These are phyloP conservation scores for Anorthoa munda DNA, from an alignment of 2,888 invertebrate genomes.

Conservation along the genomic window DNA sequence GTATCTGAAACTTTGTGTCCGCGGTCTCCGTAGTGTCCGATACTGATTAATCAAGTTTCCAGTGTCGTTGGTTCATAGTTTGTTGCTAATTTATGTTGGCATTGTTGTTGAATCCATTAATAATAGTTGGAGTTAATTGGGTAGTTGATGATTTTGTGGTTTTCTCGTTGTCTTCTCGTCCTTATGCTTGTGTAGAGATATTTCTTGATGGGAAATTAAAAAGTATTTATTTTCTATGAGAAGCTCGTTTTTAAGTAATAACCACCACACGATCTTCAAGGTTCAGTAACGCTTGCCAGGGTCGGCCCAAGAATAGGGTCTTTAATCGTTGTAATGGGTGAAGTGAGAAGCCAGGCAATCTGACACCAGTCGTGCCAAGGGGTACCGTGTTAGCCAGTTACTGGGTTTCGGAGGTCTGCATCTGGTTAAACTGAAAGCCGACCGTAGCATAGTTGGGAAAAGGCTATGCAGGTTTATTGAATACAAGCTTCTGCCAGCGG, in stretches of 20 bases:
- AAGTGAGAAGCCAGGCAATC: too few relatives aligned
- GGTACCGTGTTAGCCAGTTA: too few relatives aligned
- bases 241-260: not conserved
- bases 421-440: too few relatives aligned
- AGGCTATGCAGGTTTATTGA: too few relatives aligned
- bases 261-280: not conserved
- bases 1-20: conserved; percentile 54
- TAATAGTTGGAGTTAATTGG: conserved; percentile 47
- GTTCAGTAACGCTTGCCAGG: not conserved
- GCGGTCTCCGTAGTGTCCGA: conserved; percentile 48
- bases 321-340: too few relatives aligned
- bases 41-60: conserved; percentile 62
- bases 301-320: too few relatives aligned
- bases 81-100: conserved; percentile 52
- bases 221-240: too few relatives aligned
- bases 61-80: conserved; percentile 48
- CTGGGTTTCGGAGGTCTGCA: too few relatives aligned
- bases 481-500: too few relatives aligned
- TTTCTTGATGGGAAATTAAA: not conserved
- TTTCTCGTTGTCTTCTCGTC: conserved; percentile 8
- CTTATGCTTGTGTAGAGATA: not conserved
- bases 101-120: conserved; percentile 58
- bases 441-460: too few relatives aligned
- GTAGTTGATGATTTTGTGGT: conserved; percentile 43
- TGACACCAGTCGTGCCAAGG: too few relatives aligned